These are phyloP conservation scores for Chaunax sp. DNA, from an alignment of 2,797 vertebrate species.

Conservation along the genomic window DNA sequence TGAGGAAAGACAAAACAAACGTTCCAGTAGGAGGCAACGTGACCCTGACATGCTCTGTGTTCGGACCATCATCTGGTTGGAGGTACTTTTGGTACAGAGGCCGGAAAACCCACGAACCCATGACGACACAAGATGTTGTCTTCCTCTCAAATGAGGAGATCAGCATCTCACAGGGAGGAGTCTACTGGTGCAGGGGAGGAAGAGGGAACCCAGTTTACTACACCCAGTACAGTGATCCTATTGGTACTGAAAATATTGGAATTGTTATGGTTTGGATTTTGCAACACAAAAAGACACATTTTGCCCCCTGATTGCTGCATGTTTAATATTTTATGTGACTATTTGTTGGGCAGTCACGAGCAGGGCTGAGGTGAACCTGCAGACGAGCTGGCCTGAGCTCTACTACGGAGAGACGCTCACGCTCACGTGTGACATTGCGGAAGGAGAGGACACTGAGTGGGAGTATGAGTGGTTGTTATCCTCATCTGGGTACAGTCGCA, in stretches of 20 bases:
- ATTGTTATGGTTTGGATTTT: not conserved
- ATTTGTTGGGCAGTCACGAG: not conserved
- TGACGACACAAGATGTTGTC: not conserved
- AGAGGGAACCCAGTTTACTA: constrained; percentile 28
- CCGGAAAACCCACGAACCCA: not conserved
- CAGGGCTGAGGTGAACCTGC: constrained; percentile 22
- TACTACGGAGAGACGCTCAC: constrained; percentile 27
- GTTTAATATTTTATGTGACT: no score
- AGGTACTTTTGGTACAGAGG: constrained; percentile 30
- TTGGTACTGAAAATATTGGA: not conserved
- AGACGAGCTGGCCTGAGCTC: constrained; percentile 27
- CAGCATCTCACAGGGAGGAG: constrained; percentile 7
- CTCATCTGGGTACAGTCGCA: not conserved
- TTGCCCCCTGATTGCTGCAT: no score
- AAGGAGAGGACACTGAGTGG: constrained; percentile 34
- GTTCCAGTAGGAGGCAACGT: not conserved
- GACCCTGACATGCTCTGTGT: constrained; percentile 37
- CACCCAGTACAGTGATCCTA: constrained; percentile 20
- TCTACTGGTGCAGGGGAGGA: constrained; percentile 43
- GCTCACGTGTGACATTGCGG: constrained; percentile 43
- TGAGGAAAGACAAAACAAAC: not conserved
- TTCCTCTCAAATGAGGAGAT: not conserved
- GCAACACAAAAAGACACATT: no score
- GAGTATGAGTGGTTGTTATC: constrained; percentile 41
- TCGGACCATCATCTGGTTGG: constrained; percentile 5